Percentiles rank a stretch among this genome's conserved stretches.
Conservation (phyloP, 2,888 invertebrate species). For the Onchidella celtica region DNA sequence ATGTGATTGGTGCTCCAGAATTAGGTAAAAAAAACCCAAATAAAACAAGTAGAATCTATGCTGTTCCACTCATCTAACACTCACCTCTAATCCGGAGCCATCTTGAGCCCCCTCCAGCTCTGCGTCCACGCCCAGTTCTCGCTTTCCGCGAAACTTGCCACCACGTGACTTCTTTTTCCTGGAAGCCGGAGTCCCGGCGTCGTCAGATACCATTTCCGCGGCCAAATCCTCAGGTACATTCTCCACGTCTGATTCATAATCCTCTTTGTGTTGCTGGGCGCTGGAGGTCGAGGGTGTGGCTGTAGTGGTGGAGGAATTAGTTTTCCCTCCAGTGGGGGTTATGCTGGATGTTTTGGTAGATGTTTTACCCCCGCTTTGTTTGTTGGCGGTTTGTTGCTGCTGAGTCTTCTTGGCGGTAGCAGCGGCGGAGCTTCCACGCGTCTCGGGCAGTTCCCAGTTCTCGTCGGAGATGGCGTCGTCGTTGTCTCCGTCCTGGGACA, state of each 20-base stretch:
- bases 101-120: conserved; percentile 18
- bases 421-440: background rate
- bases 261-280: conserved; percentile 27
- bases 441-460: conserved; percentile 34
- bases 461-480: conserved; percentile 37
- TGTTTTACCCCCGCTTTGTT: background rate
- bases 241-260: conserved; percentile 49
- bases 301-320: background rate
- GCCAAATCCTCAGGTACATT: conserved; percentile 43
- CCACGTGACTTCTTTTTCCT: conserved; percentile 31
- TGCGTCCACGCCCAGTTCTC: conserved; percentile 3
- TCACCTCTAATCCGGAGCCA: conserved; percentile 12
- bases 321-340: background rate
- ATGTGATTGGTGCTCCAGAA: too few species aligned
- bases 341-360: background rate
- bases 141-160: conserved; percentile 24
- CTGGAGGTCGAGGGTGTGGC: background rate
- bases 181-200: conserved; percentile 11
- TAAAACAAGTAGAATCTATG: too few species aligned
- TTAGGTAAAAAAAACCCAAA: too few species aligned
- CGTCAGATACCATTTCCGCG: conserved; percentile 43
- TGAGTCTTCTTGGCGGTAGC: conserved; percentile 32
- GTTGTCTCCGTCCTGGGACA: conserved; percentile 36
- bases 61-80: too few species aligned
- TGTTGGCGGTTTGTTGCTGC: background rate